These are phyloP conservation scores for Diarsia mendica DNA, from an alignment of 2,888 invertebrate species.

Conservation along the genomic window DNA sequence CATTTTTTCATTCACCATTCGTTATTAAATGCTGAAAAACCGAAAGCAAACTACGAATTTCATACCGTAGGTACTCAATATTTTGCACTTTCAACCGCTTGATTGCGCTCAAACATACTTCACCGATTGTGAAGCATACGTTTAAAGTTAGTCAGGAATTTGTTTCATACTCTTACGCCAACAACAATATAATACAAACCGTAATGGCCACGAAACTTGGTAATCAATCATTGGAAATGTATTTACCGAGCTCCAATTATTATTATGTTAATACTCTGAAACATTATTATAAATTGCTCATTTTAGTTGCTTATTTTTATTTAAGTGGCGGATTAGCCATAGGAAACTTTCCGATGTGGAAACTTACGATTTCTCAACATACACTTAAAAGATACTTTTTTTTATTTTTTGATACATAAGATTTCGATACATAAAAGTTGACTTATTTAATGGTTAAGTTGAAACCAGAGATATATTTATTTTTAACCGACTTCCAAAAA, in stretches of 20 bases:
- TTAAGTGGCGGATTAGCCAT: background rate
- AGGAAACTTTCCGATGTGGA: background rate
- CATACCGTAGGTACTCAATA: background rate
- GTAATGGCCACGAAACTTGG: background rate
- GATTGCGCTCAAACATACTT: background rate
- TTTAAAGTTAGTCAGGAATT: background rate
- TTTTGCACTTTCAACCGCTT: background rate
- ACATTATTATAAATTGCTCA: background rate
- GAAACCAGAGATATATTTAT: too few relatives aligned
- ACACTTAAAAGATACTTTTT: too few relatives aligned
- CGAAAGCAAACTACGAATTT: background rate
- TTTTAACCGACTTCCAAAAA: too few relatives aligned
- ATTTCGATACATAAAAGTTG: too few relatives aligned
- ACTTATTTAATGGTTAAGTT: too few relatives aligned
- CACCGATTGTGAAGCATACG: too few relatives aligned
- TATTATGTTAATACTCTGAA: slow-evolving; percentile 19
- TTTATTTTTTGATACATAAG: too few relatives aligned
- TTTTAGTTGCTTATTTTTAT: background rate
- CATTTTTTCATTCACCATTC: too few relatives aligned
- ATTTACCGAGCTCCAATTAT: slow-evolving; percentile 1
- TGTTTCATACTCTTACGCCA: background rate
- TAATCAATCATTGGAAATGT: slow-evolving; percentile 16
- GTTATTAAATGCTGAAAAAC: background rate
- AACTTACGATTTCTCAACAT: too few relatives aligned
- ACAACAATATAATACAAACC: background rate